Evolutionary conservation across 2,888 invertebrate genomes (phyloP), one percentile per base, ranked within the genome.

Genomic region (Melieria crassipennis): DNA sequence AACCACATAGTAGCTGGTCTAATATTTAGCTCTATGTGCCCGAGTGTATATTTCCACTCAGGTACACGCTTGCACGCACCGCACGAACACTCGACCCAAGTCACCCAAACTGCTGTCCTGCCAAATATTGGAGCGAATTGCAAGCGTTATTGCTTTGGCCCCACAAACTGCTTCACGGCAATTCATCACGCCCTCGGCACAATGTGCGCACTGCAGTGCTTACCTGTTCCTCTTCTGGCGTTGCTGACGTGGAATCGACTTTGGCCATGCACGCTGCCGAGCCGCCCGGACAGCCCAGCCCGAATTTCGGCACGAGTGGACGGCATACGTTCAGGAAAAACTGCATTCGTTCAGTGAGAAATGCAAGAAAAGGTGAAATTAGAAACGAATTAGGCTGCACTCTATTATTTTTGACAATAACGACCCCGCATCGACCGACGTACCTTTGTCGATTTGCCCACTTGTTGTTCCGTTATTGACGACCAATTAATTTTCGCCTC

Each of bases 271-370:
- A 87, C 62, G 82, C 85, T 60, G 84, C 85, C 68, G 87, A 84
- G 56, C 84, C 84, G 73, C 84, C 87, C 69, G 83, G 80, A 77
- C 87, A 87, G 76, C 86, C 85, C 76, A 86, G 79, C 73, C 84
- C 83, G 79, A 81, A 85, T 79, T 82, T 82, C 70, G 86, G 82
- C 78, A 86, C 84, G 77, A 87, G 80, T 76, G 87, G 87, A 76
- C 86, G 84, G 78, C 87, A 87, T 70, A 87, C 86, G 79, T 87
- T 87, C 74, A 87, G 75, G 77, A 82, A 86, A 78, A 85, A 84
- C 85, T 86, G 78, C 13, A 30, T 30, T 30, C 3, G 30, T 30
- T 30, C 30, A 3, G 30, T 30, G 30, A 30, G 30, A 30, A 30
- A 30, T 30, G 30, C 30, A 30, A 30, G 63, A 45, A 69, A 62